Evolutionary conservation across 2,797 vertebrate species (phyloP), one percentile per base, ranked within the genome.

Genomic region (Diplodus sargus): DNA sequence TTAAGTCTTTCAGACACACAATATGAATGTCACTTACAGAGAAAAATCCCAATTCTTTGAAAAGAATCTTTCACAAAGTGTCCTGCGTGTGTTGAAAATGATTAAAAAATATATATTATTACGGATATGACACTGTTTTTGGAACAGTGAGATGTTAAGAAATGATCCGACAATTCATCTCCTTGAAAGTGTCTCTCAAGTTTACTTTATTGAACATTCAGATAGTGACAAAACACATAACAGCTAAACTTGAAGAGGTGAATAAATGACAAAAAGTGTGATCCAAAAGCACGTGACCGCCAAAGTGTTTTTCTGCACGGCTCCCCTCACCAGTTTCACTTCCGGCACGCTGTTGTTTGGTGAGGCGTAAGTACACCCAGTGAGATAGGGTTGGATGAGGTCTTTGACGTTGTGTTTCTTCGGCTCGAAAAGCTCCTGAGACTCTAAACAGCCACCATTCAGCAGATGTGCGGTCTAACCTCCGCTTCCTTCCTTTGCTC

Each of bases 241-340:
- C 39, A 39, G 3, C 39, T 39, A 11, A 39, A 39, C 39, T 39
- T 11, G 9, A 39, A 39, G 39, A 2, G 39, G 39, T 39, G 39
- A 7, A 10, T 39, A 11, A 10, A 10, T 11, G 39, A 39, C 39
- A 39, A 39, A 11, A 39, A 8, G 9, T 39, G 8, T 39, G 39
- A 39, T 74, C 74, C 63, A 53, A 61, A 76, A 65, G 43, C 12
- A 48, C 0, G 2, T 57, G 79, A 82, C 58, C 53, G 53, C 74
- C 20, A 72, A 63, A 82, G 57, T 0, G 30, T 83, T 80, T 72
- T 68, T 74, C 52, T 60, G 54, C 70, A 30, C 34, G 6, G 9
- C 61, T 61, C 13, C 74, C 78, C 76, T 68, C 71, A 25, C n/a
- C 0, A 76, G 81, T 92, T 92, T 90, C 86, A 81, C 43, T 91